Percentiles rank a stretch among this genome's conserved stretches.
These are phyloP conservation scores for Machaerirhynchus nigripectus DNA, from an alignment of 2,113 vertebrate genomes.

Conservation along the genomic window DNA sequence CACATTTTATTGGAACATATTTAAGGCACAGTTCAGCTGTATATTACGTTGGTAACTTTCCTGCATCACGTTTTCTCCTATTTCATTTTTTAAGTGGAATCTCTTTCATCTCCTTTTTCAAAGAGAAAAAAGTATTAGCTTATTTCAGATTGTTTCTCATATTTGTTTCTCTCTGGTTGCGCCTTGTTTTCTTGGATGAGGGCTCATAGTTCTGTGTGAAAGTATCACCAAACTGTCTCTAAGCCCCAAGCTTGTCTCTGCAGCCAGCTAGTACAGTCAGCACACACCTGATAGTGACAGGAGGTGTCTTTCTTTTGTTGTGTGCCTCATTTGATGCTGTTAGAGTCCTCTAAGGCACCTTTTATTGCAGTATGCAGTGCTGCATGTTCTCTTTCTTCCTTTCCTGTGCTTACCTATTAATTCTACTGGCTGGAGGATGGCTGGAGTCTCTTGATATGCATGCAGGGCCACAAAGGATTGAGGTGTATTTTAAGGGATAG, in stretches of 20 bases:
- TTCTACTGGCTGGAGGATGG: neutral
- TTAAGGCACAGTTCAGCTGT: neutral
- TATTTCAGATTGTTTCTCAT: neutral
- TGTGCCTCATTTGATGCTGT: neutral
- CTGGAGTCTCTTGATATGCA: neutral
- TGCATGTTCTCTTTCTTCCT: neutral
- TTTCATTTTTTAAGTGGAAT: neutral
- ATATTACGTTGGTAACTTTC: neutral
- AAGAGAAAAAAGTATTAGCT: neutral
- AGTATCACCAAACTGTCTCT: neutral
- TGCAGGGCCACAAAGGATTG: neutral
- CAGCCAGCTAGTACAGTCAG: neutral
- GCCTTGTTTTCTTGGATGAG: neutral
- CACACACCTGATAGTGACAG: neutral
- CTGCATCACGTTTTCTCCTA: neutral
- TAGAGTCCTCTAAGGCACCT: neutral
- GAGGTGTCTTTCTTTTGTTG: neutral
- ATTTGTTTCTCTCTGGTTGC: neutral
- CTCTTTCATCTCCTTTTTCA: neutral
- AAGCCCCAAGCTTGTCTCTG: neutral
- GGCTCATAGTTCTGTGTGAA: neutral
- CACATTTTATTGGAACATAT: neutral
- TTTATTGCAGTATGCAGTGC: neutral
- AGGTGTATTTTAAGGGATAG: neutral
- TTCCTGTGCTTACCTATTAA: neutral